Evolutionary conservation across 2,888 invertebrate genomes (phyloP).

Genomic region (Meiosimyza platycephala): DNA sequence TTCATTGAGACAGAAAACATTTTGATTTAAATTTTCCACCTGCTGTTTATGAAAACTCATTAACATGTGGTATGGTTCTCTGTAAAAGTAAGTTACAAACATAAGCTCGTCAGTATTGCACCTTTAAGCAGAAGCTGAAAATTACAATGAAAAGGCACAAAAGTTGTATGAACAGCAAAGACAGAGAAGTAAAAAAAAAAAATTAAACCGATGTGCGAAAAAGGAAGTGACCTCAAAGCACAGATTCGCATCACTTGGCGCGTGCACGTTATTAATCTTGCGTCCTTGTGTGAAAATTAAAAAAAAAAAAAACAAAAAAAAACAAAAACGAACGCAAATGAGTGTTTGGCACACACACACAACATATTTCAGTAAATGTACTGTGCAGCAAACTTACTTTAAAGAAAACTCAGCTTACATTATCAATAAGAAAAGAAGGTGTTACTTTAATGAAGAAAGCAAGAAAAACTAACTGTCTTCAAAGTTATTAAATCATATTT

Average conservation of each 20-base stretch:
- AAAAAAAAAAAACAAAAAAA: slow-evolving; percentile 32
- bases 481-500: too few species aligned
- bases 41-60: too few species aligned
- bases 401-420: not conserved
- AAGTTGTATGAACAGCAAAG: not conserved
- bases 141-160: too few species aligned
- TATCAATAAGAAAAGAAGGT: slow-evolving; percentile 9
- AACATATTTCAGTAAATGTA: not conserved
- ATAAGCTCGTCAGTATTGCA: too few species aligned
- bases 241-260: slow-evolving; percentile 14
- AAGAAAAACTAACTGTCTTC: too few species aligned
- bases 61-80: too few species aligned
- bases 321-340: slow-evolving; percentile 38
- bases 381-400: too few species aligned
- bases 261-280: slow-evolving; percentile 7
- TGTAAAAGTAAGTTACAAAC: too few species aligned
- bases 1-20: too few species aligned
- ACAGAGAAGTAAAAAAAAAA: slow-evolving; percentile 8
- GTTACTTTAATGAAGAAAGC: too few species aligned
- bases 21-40: too few species aligned
- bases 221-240: slow-evolving; percentile 29
- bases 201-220: not conserved
- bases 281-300: slow-evolving; percentile 30
- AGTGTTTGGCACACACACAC: not conserved
- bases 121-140: too few species aligned